A percentile compares a stretch with the other conserved stretches of the same genome.
phyloP scores from a whole-genome alignment of 2,888 invertebrate species.

The Linnaemya tessellans region DNA sequence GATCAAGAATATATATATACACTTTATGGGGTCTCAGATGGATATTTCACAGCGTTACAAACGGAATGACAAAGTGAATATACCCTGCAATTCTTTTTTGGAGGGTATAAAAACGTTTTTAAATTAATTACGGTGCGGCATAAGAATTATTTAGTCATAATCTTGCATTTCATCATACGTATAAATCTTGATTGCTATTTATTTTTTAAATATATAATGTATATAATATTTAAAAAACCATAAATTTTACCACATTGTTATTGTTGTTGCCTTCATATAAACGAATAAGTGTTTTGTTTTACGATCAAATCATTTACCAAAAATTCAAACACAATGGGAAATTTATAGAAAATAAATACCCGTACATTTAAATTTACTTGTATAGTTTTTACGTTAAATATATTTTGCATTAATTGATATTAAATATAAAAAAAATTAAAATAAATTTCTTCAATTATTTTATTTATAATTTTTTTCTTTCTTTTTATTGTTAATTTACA shows the following conservation, averaged over 20 bases:
- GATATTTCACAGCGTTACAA: too few species aligned
- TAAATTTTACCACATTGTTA: slow-evolving; percentile 10
- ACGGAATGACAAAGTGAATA: too few species aligned
- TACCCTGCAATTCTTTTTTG: too few species aligned
- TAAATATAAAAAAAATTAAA: slow-evolving; percentile 22
- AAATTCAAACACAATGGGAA: neutral
- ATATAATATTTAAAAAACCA: slow-evolving; percentile 25
- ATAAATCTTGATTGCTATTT: slow-evolving; percentile 18
- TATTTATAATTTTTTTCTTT: slow-evolving; percentile 70
- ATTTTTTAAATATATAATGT: neutral
- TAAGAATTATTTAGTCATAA: neutral
- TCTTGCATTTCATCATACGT: slow-evolving; percentile 24
- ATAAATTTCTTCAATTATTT: slow-evolving; percentile 50
- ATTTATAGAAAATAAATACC: slow-evolving; percentile 13
- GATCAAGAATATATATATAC: too few species aligned
- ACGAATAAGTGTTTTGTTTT: slow-evolving; percentile 14
- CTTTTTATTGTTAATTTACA: slow-evolving; percentile 77
- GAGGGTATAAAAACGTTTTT: neutral
- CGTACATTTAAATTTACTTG: slow-evolving; percentile 33
- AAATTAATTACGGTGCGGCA: neutral
- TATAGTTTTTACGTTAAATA: slow-evolving; percentile 44
- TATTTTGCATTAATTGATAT: slow-evolving; percentile 75
- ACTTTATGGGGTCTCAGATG: too few species aligned
- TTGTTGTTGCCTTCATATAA: neutral
- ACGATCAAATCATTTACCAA: slow-evolving; percentile 7